phyloP scores from a whole-genome alignment of 2,113 vertebrate genomes.

The Semnopithecus entellus region DNA sequence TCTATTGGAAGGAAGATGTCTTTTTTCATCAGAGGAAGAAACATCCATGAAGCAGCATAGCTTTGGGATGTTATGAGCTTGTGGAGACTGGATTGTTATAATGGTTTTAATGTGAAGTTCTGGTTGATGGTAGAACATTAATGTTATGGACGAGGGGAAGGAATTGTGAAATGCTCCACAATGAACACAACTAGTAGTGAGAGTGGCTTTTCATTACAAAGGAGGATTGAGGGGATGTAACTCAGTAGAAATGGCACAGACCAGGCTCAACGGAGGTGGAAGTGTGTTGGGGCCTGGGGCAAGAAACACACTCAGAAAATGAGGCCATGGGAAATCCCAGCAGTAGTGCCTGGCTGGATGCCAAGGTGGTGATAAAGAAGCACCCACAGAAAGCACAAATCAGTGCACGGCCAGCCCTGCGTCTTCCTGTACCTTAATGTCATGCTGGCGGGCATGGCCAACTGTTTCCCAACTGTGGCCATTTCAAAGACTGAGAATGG shows the following conservation, averaged over 20 bases:
- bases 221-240: background rate
- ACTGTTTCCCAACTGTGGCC: background rate
- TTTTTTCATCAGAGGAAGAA: background rate
- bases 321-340: background rate
- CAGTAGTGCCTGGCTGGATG: background rate
- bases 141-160: background rate
- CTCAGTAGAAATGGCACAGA: background rate
- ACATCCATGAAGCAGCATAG: background rate
- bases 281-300: background rate
- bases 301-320: background rate
- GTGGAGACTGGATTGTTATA: background rate
- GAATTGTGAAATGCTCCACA: background rate
- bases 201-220: background rate
- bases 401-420: rapidly evolving
- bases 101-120: background rate
- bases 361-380: background rate
- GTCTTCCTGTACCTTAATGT: rapidly evolving
- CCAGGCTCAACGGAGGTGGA: background rate
- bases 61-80: background rate
- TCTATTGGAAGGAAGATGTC: background rate
- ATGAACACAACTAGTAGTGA: background rate
- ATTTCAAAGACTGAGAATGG: background rate
- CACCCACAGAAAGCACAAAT: background rate
- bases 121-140: background rate
- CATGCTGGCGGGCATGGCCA: background rate